Conservation (phyloP, 2,113 vertebrate genomes). For the Chelonoidis abingdonii region DNA sequence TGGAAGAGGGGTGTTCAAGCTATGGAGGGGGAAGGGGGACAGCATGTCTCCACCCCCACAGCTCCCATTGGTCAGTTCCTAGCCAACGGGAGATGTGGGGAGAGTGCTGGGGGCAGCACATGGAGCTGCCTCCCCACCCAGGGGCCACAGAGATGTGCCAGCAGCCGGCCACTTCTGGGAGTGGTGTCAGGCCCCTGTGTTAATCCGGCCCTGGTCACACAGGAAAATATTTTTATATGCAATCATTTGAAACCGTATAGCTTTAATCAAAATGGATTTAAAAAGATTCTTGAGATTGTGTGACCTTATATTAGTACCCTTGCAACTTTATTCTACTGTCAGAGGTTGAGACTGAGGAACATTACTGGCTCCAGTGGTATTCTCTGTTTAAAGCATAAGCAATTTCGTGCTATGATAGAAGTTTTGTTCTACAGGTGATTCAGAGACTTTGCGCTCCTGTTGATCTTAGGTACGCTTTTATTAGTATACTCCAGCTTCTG, state of each 20-base stretch:
- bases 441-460: background rate
- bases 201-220: no score
- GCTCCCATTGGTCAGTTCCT: no score
- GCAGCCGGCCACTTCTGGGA: no score
- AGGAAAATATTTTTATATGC: background rate
- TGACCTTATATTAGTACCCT: background rate
- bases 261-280: background rate
- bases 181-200: no score
- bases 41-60: no score
- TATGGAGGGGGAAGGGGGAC: no score
- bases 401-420: background rate
- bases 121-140: no score
- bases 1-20: no score
- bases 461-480: background rate
- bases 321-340: background rate
- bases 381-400: background rate
- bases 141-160: no score
- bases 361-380: background rate
- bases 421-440: background rate
- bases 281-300: background rate
- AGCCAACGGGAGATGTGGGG: no score
- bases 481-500: constrained; percentile 13
- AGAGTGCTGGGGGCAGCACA: no score
- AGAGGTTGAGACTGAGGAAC: background rate
- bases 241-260: background rate